Evolutionary conservation across 2,797 vertebrate species (phyloP).

Genomic region (Rhabdophis nuchalis): DNA sequence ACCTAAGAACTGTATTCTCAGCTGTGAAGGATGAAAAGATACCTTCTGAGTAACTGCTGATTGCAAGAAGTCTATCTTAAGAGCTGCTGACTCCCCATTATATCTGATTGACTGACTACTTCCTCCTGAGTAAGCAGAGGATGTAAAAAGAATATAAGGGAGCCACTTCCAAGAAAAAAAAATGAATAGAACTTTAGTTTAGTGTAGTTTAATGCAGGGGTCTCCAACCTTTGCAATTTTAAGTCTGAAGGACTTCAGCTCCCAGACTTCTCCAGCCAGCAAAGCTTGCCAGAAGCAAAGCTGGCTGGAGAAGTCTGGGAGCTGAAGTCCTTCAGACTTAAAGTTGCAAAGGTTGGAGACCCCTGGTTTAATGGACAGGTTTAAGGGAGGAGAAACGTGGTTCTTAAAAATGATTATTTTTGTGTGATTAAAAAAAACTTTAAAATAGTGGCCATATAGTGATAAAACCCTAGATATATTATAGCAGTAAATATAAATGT

Average conservation of each 20-base stretch:
- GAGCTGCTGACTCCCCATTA: not conserved
- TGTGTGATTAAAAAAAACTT: not conserved
- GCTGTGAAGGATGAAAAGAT: not conserved
- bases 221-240: no score
- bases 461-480: not conserved
- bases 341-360: no score
- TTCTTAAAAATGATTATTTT: not conserved
- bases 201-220: not conserved
- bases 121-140: not conserved
- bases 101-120: not conserved
- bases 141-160: not conserved
- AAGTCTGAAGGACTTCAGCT: no score
- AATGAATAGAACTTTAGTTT: not conserved
- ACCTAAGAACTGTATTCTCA: not conserved
- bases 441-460: not conserved
- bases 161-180: not conserved
- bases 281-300: no score
- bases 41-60: not conserved
- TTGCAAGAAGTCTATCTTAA: not conserved
- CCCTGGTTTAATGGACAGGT: not conserved
- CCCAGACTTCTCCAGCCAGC: no score
- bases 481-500: not conserved
- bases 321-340: no score
- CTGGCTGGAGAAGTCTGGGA: no score
- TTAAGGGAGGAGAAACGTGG: not conserved